A percentile compares a stretch with the other conserved stretches of the same genome.
phyloP scores from a whole-genome alignment of 2,113 vertebrate genomes.

The Halcyon malimbica region DNA sequence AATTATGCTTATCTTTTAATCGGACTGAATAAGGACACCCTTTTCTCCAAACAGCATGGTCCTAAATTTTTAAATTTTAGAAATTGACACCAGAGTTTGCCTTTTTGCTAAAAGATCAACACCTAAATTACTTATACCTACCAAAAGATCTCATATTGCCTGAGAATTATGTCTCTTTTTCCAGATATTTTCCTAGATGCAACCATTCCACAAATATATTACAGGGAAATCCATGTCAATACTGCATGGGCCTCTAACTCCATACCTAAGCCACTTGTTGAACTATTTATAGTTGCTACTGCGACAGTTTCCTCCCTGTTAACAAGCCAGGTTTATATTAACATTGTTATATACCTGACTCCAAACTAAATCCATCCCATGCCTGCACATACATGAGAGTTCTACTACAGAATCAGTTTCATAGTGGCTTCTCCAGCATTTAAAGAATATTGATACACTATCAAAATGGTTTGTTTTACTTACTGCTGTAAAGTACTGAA shows the following conservation, averaged over 20 bases:
- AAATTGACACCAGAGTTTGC: background rate
- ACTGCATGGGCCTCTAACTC: background rate
- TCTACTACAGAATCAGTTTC: background rate
- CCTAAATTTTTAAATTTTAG: background rate
- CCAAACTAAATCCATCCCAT: background rate
- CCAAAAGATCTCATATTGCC: background rate
- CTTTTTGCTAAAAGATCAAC: background rate
- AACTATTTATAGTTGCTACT: background rate
- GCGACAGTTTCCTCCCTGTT: background rate
- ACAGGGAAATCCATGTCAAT: background rate
- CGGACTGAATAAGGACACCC: accelerated
- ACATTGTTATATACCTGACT: background rate
- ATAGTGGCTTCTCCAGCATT: background rate
- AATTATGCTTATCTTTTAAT: background rate
- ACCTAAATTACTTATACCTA: background rate
- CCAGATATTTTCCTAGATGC: background rate
- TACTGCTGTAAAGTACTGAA: background rate
- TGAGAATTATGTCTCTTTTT: background rate
- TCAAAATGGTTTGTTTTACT: background rate
- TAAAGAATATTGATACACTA: background rate
- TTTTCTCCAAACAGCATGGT: background rate
- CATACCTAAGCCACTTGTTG: background rate
- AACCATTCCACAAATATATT: background rate
- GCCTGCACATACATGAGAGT: background rate
- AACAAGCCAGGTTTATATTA: background rate